These are phyloP conservation scores for Alfaro cultratus DNA, from an alignment of 2,797 vertebrate species.

Conservation along the genomic window DNA sequence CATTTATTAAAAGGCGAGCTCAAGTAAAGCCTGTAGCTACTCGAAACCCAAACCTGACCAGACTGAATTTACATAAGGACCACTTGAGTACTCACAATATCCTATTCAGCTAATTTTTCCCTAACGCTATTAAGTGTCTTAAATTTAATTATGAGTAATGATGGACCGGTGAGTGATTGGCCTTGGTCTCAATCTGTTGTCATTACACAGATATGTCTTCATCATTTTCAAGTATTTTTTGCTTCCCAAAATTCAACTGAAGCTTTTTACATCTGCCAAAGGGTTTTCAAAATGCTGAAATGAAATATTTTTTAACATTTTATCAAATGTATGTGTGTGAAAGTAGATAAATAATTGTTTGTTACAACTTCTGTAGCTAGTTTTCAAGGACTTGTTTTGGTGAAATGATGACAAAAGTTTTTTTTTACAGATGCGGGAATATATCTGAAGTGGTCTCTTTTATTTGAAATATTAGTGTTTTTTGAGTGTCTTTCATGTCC, in stretches of 20 bases:
- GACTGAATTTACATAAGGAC: not conserved
- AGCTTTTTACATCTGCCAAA: not conserved
- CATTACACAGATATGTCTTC: not conserved
- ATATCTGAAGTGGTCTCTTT: not conserved
- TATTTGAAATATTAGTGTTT: not conserved
- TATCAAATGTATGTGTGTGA: slow-evolving; percentile 13
- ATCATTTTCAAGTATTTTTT: not conserved
- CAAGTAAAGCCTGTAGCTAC: not conserved
- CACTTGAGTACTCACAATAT: not conserved
- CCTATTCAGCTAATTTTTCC: not conserved
- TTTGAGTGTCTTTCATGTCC: slow-evolving; percentile 14
- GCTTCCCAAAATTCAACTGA: not conserved
- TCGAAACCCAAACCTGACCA: not conserved
- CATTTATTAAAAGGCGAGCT: slow-evolving; percentile 6
- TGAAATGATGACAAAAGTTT: not conserved
- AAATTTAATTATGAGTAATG: slow-evolving; percentile 1
- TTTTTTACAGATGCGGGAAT: slow-evolving; percentile 6
- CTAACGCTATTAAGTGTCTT: not conserved
- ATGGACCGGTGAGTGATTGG: not conserved
- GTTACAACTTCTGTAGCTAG: not conserved
- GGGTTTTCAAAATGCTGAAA: slow-evolving; percentile 2
- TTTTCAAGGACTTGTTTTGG: slow-evolving; percentile 8
- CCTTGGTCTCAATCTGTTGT: not conserved
- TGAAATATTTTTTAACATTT: slow-evolving; percentile 13
- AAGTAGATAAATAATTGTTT: not conserved